Base-by-base conservation (phyloP, 2,888 invertebrate species). In the Drosophila setosimentum region DNA sequence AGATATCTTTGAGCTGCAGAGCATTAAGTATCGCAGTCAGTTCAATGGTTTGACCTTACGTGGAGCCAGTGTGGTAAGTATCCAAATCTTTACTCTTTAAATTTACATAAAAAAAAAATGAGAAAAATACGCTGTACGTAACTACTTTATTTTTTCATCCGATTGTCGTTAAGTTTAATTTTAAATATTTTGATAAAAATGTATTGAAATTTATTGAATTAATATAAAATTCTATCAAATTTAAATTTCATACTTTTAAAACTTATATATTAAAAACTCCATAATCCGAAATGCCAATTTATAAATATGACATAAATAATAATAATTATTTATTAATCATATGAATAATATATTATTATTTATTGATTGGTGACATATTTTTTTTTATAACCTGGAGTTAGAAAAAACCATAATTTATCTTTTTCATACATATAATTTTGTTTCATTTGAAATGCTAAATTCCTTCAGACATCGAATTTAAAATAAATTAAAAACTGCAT, bases 31-130 rank as follows among this genome's bases (percentile, higher is more conserved):
- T 58, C 84, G 93, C 0, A 79, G 69, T 45, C 82, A 92, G 57
- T 93, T 93, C 40, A 87, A 89, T 40, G 83, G 83, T 0, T 30
- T 92, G 2, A 79, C 65, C 3, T 67, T 93, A n/a, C 80, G 93
- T 32, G 93, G 90, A 29, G 92, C 83, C 0, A 83, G 78, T 42
- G 93, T 93, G 53, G 93, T 93, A 87, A 72, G 89, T 87, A 45
- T 27, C 1, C 2, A 21, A 18, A n/a, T 7, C 21, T 24, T 8
- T 45, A 45, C 21, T 16, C 3, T 4, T 21, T 8, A 21, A 16
- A 21, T 21, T 16, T 7, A 2, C 7, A 45, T 3, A 16, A 45
- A 45, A 16, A 16, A 6, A 1, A 35, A 21, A 45, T 8, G 16
- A 2, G 7, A 7, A 8, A 45, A 45, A 21, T 45, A 11, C 5